phyloP scores from a whole-genome alignment of 30 jellyfish, hydroid and myxozoan genomes.

The Rhopilema esculentum region DNA sequence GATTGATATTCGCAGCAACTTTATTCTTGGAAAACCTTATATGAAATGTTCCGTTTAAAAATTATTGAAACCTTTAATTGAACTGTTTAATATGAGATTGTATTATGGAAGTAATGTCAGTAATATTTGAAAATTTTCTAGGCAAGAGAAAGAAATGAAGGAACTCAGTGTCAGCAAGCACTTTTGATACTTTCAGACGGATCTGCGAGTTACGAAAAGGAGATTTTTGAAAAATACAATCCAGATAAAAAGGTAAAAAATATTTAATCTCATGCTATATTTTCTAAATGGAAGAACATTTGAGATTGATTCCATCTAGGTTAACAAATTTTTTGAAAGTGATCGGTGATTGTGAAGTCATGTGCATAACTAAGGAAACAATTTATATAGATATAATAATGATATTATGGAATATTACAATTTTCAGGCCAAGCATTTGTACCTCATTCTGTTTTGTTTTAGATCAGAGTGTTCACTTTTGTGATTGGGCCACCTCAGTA shows the following conservation, averaged over 20 bases:
- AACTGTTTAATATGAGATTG: too few species aligned
- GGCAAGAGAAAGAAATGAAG: conserved; percentile 69
- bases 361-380: too few species aligned
- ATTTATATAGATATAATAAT: not conserved
- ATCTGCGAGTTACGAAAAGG: conserved; percentile 86
- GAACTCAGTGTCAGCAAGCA: conserved; percentile 88
- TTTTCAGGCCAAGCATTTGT: not conserved
- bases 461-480: conserved; percentile 88
- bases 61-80: too few species aligned
- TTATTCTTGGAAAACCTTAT: too few species aligned
- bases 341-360: too few species aligned
- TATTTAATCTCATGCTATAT: not conserved
- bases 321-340: too few species aligned
- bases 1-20: too few species aligned
- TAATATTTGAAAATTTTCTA: not conserved
- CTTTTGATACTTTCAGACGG: conserved; percentile 85
- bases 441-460: not conserved
- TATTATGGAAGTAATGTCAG: too few species aligned
- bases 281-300: too few species aligned
- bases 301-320: too few species aligned
- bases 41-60: too few species aligned
- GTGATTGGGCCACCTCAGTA: conserved; percentile 93
- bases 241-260: conserved; percentile 69
- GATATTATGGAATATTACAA: not conserved
- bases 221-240: conserved; percentile 68